Conservation (phyloP, 2,797 vertebrate species). For the Rhodeus uyekii region DNA sequence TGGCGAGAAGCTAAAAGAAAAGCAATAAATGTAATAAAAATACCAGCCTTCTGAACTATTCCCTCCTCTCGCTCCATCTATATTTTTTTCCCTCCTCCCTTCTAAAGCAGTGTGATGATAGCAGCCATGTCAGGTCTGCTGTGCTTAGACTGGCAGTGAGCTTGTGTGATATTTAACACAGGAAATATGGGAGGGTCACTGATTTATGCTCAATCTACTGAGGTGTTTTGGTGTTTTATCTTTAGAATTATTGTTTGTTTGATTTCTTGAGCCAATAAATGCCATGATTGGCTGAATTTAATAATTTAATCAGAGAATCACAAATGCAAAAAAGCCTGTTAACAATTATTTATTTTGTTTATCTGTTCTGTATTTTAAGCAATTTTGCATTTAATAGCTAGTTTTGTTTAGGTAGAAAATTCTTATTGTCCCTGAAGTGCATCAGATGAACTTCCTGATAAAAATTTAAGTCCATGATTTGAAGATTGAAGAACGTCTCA, state of each 20-base stretch:
- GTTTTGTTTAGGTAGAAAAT: neutral
- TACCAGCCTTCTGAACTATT: neutral
- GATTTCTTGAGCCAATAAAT: neutral
- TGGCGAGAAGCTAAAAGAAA: neutral
- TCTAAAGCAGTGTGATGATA: conserved; percentile 56
- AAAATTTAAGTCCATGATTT: neutral
- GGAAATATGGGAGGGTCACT: neutral
- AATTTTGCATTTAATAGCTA: neutral
- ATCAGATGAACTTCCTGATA: neutral
- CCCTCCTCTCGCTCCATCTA: conserved; percentile 23
- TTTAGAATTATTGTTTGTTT: neutral
- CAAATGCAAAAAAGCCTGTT: neutral
- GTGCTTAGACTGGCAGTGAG: conserved; percentile 13
- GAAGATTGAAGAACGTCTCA: neutral
- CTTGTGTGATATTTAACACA: conserved; percentile 14
- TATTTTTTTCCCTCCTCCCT: conserved; percentile 26
- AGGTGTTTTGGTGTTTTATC: neutral
- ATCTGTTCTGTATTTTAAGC: neutral
- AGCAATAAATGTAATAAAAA: neutral
- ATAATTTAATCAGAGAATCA: neutral
- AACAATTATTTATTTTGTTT: neutral
- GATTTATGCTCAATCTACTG: neutral
- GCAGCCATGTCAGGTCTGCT: conserved; percentile 66
- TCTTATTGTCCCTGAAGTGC: neutral
- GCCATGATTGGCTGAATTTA: neutral